Percentiles rank a stretch among this genome's conserved stretches.
Evolutionary conservation across 2,888 invertebrate genomes (phyloP).

Genomic region (Nomada flava): DNA sequence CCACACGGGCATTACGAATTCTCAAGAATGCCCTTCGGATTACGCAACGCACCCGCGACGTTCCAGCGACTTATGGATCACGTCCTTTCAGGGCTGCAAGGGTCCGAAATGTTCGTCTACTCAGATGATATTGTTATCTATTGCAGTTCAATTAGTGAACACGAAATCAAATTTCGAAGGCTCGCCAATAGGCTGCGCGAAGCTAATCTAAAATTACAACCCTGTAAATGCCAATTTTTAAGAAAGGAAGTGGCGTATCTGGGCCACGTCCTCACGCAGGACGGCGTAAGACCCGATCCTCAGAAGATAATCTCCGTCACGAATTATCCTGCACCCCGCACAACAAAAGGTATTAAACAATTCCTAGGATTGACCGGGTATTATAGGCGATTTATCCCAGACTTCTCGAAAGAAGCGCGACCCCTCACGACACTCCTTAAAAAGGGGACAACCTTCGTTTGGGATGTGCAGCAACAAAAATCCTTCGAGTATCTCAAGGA

Average conservation of each 20-base stretch:
- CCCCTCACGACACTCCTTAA: too few species aligned
- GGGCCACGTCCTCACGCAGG: not conserved
- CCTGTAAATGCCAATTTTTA: not conserved
- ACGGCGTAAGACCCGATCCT: not conserved
- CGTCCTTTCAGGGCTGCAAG: not conserved
- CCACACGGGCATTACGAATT: not conserved
- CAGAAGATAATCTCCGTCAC: not conserved
- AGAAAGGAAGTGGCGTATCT: not conserved
- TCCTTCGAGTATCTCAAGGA: too few species aligned
- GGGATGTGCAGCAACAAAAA: too few species aligned
- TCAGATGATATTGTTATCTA: too few species aligned
- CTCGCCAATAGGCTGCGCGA: not conserved
- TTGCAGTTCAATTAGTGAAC: too few species aligned
- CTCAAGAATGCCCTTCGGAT: not conserved
- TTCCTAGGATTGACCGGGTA: too few species aligned
- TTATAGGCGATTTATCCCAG: too few species aligned
- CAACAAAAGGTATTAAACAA: too few species aligned
- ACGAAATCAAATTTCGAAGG: too few species aligned
- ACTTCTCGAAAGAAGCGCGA: too few species aligned
- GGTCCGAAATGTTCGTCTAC: not conserved
- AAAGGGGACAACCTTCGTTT: too few species aligned
- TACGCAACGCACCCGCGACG: not conserved
- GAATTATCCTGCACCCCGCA: not conserved
- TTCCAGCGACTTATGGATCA: not conserved
- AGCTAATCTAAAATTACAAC: not conserved